These are phyloP conservation scores for Lagria hirta DNA, from an alignment of 2,888 invertebrate genomes.

Conservation along the genomic window DNA sequence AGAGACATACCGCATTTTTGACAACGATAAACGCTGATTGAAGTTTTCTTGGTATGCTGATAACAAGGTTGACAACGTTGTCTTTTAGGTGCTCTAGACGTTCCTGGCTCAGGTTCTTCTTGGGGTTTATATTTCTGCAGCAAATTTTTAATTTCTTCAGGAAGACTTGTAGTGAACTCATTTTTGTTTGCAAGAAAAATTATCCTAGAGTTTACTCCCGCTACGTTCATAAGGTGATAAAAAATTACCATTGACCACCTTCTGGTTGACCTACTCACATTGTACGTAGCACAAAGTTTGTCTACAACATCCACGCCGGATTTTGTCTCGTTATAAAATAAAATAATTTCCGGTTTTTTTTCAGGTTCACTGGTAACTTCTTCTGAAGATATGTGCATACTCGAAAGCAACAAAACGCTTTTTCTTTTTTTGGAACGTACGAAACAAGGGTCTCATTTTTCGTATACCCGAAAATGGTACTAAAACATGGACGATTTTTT, in stretches of 20 bases:
- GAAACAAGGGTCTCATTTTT: slow-evolving; percentile 7
- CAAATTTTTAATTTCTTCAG: background rate
- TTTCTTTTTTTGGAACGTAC: slow-evolving; percentile 5
- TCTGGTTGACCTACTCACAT: slow-evolving; percentile 14
- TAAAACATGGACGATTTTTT: slow-evolving; percentile 14
- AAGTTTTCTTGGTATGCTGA: slow-evolving; percentile 2
- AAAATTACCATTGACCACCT: slow-evolving; percentile 27
- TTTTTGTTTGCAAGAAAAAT: slow-evolving; percentile 5
- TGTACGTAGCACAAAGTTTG: slow-evolving; percentile 22
- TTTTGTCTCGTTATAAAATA: slow-evolving; percentile 22
- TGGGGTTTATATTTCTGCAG: slow-evolving; percentile 1
- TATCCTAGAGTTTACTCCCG: background rate
- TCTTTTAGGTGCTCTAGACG: background rate
- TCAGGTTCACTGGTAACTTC: background rate
- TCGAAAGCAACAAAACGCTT: slow-evolving; percentile 4
- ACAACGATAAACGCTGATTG: slow-evolving; percentile 4
- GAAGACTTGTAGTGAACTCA: slow-evolving; percentile 1
- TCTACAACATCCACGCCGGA: slow-evolving; percentile 21
- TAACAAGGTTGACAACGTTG: slow-evolving; percentile 6
- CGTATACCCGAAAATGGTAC: slow-evolving; percentile 21
- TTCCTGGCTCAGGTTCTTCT: background rate
- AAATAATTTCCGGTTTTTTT: slow-evolving; percentile 14
- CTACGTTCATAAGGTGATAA: slow-evolving; percentile 6
- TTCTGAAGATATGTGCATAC: slow-evolving; percentile 1
- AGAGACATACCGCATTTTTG: slow-evolving; percentile 1